Conservation (phyloP, 2,797 vertebrate species). For the Anguilla obscura region DNA sequence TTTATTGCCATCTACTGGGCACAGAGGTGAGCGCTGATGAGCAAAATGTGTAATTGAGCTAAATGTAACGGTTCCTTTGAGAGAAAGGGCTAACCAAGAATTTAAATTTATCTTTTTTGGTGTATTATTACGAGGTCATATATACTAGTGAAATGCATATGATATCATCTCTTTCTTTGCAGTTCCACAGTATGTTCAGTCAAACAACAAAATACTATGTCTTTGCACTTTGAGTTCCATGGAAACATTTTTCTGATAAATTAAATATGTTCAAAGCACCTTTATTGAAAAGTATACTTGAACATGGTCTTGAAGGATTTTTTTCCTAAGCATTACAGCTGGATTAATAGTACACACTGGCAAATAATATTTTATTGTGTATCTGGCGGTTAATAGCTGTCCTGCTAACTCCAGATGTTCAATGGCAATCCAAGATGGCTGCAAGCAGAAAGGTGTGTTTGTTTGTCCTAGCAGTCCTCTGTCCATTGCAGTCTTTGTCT, state of each 20-base stretch:
- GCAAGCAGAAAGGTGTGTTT: too few relatives aligned
- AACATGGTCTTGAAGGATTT: too few relatives aligned
- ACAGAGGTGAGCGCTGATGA: neutral
- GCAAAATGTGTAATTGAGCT: neutral
- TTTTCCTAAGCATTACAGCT: too few relatives aligned
- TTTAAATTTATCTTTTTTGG: neutral
- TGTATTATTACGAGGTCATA: neutral
- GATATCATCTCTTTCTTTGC: neutral
- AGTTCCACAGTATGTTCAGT: neutral
- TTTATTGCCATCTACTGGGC: slow-evolving; percentile 1
- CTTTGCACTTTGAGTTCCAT: neutral
- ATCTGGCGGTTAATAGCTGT: too few relatives aligned
- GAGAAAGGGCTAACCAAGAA: neutral
- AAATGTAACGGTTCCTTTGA: neutral
- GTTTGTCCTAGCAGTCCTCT: too few relatives aligned
- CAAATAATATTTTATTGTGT: too few relatives aligned
- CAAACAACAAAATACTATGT: neutral
- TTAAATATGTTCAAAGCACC: too few relatives aligned
- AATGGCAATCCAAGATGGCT: too few relatives aligned
- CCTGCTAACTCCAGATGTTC: too few relatives aligned
- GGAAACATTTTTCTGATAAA: neutral
- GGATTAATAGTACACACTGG: too few relatives aligned
- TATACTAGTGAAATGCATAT: neutral
- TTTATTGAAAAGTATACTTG: too few relatives aligned
- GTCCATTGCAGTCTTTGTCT: too few relatives aligned